phyloP scores from a whole-genome alignment of 2,888 invertebrate genomes.

The Subacronicta megacephala region DNA sequence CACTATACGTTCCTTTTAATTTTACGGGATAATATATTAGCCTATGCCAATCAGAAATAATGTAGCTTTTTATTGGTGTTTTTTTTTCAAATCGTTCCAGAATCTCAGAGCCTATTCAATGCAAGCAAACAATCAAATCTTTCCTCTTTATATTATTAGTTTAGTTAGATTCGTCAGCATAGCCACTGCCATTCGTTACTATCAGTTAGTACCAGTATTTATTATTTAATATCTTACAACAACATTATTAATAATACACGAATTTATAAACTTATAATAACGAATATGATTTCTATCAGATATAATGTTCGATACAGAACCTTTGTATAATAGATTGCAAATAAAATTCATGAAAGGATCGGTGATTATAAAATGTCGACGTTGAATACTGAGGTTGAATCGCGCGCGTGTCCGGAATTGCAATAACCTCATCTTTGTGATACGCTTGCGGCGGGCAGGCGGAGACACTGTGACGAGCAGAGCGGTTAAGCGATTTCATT shows the following conservation, averaged over 20 bases:
- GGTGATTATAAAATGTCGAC: constrained; percentile 53
- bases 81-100: too few relatives aligned
- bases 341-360: constrained; percentile 44
- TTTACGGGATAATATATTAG: too few relatives aligned
- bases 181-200: too few relatives aligned
- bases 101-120: too few relatives aligned
- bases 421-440: constrained; percentile 74
- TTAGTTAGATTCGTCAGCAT: too few relatives aligned
- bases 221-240: too few relatives aligned
- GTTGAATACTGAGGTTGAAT: constrained; percentile 62
- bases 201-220: too few relatives aligned
- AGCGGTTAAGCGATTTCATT: constrained; percentile 48
- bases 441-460: constrained; percentile 47
- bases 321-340: constrained; percentile 23
- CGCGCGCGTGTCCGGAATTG: constrained; percentile 75
- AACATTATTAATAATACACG: neutral
- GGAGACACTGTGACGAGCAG: constrained; percentile 48
- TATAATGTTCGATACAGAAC: constrained; percentile 10
- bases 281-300: neutral
- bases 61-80: too few relatives aligned
- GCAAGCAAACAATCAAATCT: too few relatives aligned
- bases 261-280: constrained; percentile 4
- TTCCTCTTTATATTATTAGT: too few relatives aligned
- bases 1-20: too few relatives aligned
- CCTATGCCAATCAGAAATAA: too few relatives aligned